Evolutionary conservation across 2,113 vertebrate species (phyloP), one percentile per base, ranked within the genome.

Genomic region (Chrysemys picta): DNA sequence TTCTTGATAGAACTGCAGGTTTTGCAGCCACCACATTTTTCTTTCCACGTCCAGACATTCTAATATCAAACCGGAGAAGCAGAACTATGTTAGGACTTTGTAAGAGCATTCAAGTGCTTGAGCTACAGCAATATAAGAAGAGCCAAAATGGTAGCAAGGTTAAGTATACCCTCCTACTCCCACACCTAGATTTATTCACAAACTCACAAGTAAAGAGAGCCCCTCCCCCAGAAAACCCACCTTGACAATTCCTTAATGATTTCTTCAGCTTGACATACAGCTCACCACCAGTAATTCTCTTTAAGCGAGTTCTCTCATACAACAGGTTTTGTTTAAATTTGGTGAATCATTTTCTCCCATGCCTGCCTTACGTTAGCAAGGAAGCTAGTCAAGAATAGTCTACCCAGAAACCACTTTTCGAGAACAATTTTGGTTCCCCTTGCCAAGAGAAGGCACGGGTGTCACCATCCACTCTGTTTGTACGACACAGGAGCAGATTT

Each of bases 31-130:
- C 69, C 3, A 47, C 3, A 0, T 3, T 53, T 29, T 97, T 97
- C 97, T 99, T 99, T 10, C 98, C 98, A 87, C 78, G 96, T 47
- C 98, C 98, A 93, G 98, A 99, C 98, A 99, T 99, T 54, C 25
- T 93, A 19, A 45, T 0, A 1, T 14, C 42, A 1, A 42, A 6
- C 29, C 1, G 90, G 56, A 27, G 80, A 12, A 83, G 11, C 11
- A 54, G 50, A 84, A 2, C 16, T n/a, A 1, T 52, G 31, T 27
- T n/a, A 82, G 24, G 52, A 93, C 35, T 27, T 7, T 75, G 78
- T 92, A 25, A 72, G 8, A 4, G 35, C 10, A 31, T 2, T 2
- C 0, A 0, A 12, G 24, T 29, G 11, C 83, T 79, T 52, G 8
- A 38, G 52, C 42, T 87, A 35, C 21, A 72, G 42, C 25, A 56